Evolutionary conservation across 2,113 vertebrate genomes (phyloP), one percentile per base, ranked within the genome.

Genomic region (Hyla sarda): DNA sequence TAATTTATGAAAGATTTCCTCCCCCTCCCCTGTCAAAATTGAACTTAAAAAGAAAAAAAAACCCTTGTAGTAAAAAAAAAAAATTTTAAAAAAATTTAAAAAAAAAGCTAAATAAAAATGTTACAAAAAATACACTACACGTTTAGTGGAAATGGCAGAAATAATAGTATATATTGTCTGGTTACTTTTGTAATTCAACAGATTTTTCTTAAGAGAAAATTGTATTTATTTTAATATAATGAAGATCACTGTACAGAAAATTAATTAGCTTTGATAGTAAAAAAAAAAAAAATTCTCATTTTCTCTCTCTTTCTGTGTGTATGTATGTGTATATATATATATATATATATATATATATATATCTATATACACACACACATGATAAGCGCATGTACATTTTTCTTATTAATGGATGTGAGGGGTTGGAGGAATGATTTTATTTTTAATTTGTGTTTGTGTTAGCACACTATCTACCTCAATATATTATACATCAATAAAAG

Each of bases 221-320:
- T 95, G 92, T 89, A 95, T 97, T 97, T 97, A 96, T 97, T 97
- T 96, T 96, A 94, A 94, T 96, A 95, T 93, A 92, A 94, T 92
- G 93, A 93, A 93, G 93, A 95, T 97, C 93, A 92, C 93, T 95
- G 94, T 96, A 88, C 91, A 92, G 77, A 86, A 47, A 86, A 65
- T 85, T 69, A 85, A 69, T 83, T 72, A 85, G 71, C 84, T 81
- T 80, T 79, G 52, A 81, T 86, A 86, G 77, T 86, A 74, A 48
- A 79, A 73, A 76, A 75, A 47, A 58, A 41, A 75, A 74, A 28
- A 14, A 69, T n/a, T 47, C 69, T 69, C 60, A 32, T 48, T 48
- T 47, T 48, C 19, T 91, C 91, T 91, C n/a, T 56, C n/a, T n/a
- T n/a, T n/a, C n/a, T n/a, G n/a, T n/a, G n/a, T n/a, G 45, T 65